Evolutionary conservation across 1,140 invertebrate genomes (phyloP).

Genomic region (Aleiodes sp.): DNA sequence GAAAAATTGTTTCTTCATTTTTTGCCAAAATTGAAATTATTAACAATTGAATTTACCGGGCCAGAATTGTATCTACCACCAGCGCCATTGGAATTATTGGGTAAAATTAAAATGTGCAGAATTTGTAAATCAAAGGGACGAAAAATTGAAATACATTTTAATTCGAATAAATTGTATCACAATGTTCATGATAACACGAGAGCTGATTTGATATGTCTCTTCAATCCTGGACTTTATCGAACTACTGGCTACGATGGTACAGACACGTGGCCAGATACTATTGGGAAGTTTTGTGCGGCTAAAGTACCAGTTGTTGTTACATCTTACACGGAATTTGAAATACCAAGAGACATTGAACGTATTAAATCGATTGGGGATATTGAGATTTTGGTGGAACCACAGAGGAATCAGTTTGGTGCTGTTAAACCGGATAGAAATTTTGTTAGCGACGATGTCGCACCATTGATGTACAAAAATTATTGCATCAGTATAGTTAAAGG

Average conservation of each 20-base stretch:
- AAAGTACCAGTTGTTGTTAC: slow-evolving; percentile 72
- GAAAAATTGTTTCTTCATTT: slow-evolving; percentile 76
- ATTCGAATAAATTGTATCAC: slow-evolving; percentile 70
- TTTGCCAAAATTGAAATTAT: slow-evolving; percentile 65
- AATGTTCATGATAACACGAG: slow-evolving; percentile 63
- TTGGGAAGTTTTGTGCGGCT: slow-evolving; percentile 61
- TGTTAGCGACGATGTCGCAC: slow-evolving; percentile 74
- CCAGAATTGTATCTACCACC: slow-evolving; percentile 70
- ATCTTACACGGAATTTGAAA: slow-evolving; percentile 73
- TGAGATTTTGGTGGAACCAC: slow-evolving; percentile 65
- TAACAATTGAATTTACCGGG: slow-evolving; percentile 72
- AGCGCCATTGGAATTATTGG: slow-evolving; percentile 65
- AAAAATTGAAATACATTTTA: slow-evolving; percentile 66
- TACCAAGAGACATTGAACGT: slow-evolving; percentile 69
- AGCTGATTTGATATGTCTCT: slow-evolving; percentile 74
- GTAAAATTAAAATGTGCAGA: slow-evolving; percentile 64
- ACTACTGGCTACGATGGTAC: slow-evolving; percentile 69
- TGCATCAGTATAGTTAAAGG: slow-evolving; percentile 61
- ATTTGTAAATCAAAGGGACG: slow-evolving; percentile 61
- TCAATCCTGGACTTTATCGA: slow-evolving; percentile 77
- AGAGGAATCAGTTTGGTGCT: slow-evolving; percentile 72
- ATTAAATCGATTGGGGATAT: slow-evolving; percentile 63
- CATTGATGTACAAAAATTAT: slow-evolving; percentile 79
- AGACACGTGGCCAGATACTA: slow-evolving; percentile 75
- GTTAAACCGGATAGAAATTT: slow-evolving; percentile 78